Evolutionary conservation across 92 coral and sea anemone genomes (phyloP), one percentile per base, ranked within the genome.

Genomic region (Hydrozoanthus gracilis): DNA sequence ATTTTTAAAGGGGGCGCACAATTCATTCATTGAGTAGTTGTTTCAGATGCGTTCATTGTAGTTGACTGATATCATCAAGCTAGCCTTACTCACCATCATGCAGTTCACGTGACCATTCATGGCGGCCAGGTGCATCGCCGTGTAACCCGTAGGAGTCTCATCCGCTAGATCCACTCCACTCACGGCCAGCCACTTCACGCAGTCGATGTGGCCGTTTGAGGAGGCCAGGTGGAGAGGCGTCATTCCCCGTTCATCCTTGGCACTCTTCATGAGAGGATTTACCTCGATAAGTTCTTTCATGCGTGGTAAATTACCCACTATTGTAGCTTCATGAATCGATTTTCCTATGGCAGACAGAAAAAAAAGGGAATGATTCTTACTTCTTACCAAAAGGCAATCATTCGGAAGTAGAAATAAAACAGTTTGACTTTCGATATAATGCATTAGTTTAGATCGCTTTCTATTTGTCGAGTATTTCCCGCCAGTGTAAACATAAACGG

Each of bases 61-160:
- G 6, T n/a, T 20, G n/a, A 9, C 35, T 3, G 39, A 15, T 6
- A 44, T 58, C 8, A 3, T 27, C 5, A 4, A n/a, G 17, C 60
- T 27, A 7, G 45, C 20, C 62, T 7, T 47, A 88, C 98, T 91
- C 67, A 97, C 99, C 99, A 91, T 97, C 98, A 97, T 97, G 58
- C 99, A 97, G 92, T 92, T 95, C 92, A 97, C 99, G 92, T 97
- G 99, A 70, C 99, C 99, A 92, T 94, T 94, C 99, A 97, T 97
- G 77, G 99, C 99, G 46, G 99, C 95, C 82, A 97, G 92, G 88
- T 97, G 99, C 95, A 97, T 93, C 67, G 98, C 94, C 83, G 99
- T 93, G 84, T 97, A 97, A 27, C 99, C 99, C 17, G 99, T 97
- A 3, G 99, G 99, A 7, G 99, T 97, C 87, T 97, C 99, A 47